Percentiles rank a stretch among this genome's conserved stretches.
Evolutionary conservation across 2,888 invertebrate species (phyloP).

Genomic region (Drosophila anomalata): DNA sequence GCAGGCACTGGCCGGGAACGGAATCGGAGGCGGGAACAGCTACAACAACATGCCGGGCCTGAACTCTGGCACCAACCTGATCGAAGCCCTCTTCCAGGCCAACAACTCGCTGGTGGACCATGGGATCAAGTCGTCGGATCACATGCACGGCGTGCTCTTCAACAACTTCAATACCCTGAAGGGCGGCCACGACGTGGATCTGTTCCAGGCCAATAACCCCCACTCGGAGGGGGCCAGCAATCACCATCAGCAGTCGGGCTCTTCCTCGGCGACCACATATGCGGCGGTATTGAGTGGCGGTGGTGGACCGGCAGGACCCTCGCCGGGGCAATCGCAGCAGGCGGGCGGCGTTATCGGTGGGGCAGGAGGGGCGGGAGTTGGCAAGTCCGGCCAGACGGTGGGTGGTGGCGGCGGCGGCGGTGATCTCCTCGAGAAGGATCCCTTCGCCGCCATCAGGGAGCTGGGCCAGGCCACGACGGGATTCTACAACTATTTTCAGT

Average conservation of each 20-base stretch:
- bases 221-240: conserved; percentile 50
- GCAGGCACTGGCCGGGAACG: conserved; percentile 82
- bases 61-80: conserved; percentile 78
- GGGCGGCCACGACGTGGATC: conserved; percentile 75
- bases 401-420: conserved; percentile 53
- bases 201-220: conserved; percentile 60
- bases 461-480: conserved; percentile 85
- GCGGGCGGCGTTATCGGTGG: conserved; percentile 6
- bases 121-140: conserved; percentile 59
- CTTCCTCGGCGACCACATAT: conserved; percentile 81
- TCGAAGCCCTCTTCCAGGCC: conserved; percentile 81
- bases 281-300: conserved; percentile 82
- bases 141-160: conserved; percentile 73
- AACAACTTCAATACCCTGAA: conserved; percentile 79
- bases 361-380: conserved; percentile 24
- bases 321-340: conserved; percentile 16
- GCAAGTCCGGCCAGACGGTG: conserved; percentile 14
- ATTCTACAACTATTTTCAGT: conserved; percentile 86
- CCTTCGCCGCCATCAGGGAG: conserved; percentile 85
- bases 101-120: conserved; percentile 65
- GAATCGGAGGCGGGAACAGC: conserved; percentile 49
- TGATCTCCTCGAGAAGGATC: conserved; percentile 82
- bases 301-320: conserved; percentile 1
- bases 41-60: conserved; percentile 69
- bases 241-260: conserved; percentile 50